Evolutionary conservation across 2,888 invertebrate genomes (phyloP), one percentile per base, ranked within the genome.

Genomic region (Achlya flavicornis): DNA sequence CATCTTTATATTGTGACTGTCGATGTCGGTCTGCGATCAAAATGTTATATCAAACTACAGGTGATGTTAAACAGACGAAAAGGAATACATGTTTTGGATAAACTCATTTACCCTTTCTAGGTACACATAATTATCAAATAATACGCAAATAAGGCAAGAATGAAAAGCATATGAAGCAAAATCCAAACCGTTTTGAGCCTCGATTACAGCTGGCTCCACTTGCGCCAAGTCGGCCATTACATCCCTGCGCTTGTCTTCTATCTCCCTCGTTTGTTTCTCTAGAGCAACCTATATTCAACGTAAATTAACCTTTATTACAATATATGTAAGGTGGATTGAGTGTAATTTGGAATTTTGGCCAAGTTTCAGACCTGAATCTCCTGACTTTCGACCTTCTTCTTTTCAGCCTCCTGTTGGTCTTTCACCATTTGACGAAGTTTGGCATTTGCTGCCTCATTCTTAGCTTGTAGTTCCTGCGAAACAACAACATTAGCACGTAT

Each of bases 341-440:
- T 58, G 14, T 33, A 63, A 61, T 38, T 58, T 35, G 57, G 12
- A 61, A 48, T 58, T 11, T 32, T 38, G 35, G 35, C 35, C 12
- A 11, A 63, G 11, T 59, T 14, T 61, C 74, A 69, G 71, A 92
- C 94, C 92, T 99, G 99, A 84, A 99, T 98, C 86, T 99, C 98
- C 88, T 99, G 99, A 80, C 98, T 98, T 81, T 99, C 98, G 48
- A 98, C 98, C 90, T 99, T 99, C 92, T 99, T 98, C 94, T 99
- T 98, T 88, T 99, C 99, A 2, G 99, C 99, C 89, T 99, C 99
- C 83, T 99, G 99, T 88, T 99, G 99, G 91, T 99, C 98, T 94
- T 98, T 98, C 61, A 99, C 98, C 99, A 99, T 99, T 90, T 99
- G 99, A 74, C 98, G 97, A 61, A 99, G 95, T 92, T 99, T 99